Evolutionary conservation across 2,888 invertebrate species (phyloP).

Genomic region (Eurytoma adleriae): DNA sequence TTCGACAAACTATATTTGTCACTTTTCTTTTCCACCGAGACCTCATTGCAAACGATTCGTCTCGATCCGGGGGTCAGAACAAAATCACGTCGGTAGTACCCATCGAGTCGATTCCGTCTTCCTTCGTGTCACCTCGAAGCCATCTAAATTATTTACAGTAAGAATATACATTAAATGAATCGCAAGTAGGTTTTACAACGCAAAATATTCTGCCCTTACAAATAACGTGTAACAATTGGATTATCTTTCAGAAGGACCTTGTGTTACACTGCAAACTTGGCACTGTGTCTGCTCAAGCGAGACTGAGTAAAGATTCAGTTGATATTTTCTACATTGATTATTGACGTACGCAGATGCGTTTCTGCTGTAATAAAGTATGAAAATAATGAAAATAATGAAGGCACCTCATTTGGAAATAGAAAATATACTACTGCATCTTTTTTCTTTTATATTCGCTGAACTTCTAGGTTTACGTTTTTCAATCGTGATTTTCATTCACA

Average conservation of each 20-base stretch:
- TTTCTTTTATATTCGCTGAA: neutral
- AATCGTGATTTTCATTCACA: neutral
- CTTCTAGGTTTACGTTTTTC: neutral
- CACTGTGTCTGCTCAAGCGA: conserved; percentile 24
- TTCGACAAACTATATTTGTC: no score
- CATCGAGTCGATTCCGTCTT: no score
- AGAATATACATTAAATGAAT: conserved; percentile 39
- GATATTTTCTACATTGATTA: conserved; percentile 48
- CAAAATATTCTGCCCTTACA: conserved; percentile 26
- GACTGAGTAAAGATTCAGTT: conserved; percentile 40
- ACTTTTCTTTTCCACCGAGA: no score
- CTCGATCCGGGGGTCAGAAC: no score
- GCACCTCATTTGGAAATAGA: conserved; percentile 52
- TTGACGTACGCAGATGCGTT: conserved; percentile 28
- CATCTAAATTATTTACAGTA: conserved; percentile 33
- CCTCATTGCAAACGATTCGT: no score
- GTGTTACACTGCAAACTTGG: conserved; percentile 33
- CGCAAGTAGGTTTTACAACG: conserved; percentile 34
- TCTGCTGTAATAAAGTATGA: conserved; percentile 39
- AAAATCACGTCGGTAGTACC: no score
- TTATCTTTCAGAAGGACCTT: conserved; percentile 40
- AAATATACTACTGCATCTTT: conserved; percentile 49
- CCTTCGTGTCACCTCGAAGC: no score
- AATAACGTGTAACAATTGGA: conserved; percentile 15
- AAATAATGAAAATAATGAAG: conserved; percentile 55